Conservation (phyloP, 2,797 vertebrate species). For the Muraenolepis orangiensis region DNA sequence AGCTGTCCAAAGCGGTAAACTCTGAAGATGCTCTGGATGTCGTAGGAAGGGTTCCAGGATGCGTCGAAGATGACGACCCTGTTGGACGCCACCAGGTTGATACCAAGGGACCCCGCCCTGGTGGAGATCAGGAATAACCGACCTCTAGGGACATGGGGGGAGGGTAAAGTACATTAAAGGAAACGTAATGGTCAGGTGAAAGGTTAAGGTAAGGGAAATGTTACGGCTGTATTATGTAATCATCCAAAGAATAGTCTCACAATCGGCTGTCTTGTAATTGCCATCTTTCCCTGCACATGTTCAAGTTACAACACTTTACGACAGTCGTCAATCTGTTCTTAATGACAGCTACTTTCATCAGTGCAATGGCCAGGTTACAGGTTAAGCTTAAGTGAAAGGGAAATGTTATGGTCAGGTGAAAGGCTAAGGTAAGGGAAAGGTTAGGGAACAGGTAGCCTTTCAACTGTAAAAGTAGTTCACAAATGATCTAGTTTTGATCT, state of each 20-base stretch:
- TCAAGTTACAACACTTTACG: too few species aligned
- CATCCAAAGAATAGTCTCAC: too few species aligned
- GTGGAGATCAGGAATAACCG: slow-evolving; percentile 96
- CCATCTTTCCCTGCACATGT: too few species aligned
- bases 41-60: slow-evolving; percentile 96
- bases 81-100: slow-evolving; percentile 94
- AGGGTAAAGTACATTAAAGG: background rate
- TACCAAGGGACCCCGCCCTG: slow-evolving; percentile 92
- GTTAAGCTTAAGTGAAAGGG: background rate
- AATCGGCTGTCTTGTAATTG: too few species aligned
- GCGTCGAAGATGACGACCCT: slow-evolving; percentile 96
- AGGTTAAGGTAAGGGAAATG: background rate
- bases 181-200: too few species aligned
- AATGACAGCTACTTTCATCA: too few species aligned
- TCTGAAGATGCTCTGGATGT: slow-evolving; percentile 97
- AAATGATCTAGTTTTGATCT: background rate
- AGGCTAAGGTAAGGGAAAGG: background rate
- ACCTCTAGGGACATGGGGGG: slow-evolving; percentile 67
- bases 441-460: background rate
- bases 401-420: background rate
- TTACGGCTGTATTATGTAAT: too few species aligned
- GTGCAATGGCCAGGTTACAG: background rate
- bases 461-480: too few species aligned
- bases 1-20: slow-evolving; percentile 95
- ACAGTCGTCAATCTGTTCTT: too few species aligned